Evolutionary conservation across 2,888 invertebrate genomes (phyloP), one percentile per base, ranked within the genome.

Genomic region (Morpho helenor): DNA sequence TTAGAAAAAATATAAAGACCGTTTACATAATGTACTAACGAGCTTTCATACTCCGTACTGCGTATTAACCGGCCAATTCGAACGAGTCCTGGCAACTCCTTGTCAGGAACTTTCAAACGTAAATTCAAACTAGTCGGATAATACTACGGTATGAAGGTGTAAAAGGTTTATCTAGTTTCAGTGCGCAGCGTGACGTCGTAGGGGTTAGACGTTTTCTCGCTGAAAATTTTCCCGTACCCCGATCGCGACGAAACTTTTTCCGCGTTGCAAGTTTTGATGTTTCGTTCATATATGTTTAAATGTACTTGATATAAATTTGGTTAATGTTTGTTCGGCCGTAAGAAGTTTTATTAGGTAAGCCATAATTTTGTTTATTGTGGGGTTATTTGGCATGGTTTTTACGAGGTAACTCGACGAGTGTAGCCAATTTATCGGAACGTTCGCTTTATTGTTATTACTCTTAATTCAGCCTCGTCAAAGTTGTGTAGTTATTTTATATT

Each of bases 121-220:
- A 41, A 43, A 57, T 48, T 62, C 61, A 65, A 72, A 59, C 67
- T 41, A 57, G 64, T 55, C 63, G 74, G 61, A 67, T 85, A 79
- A 87, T 87, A 87, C 85, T 87, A 86, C 87, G 84, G 86, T 77
- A 84, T 70, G 63, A 53, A 66, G 66, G 66, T 65, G 66, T 60
- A 72, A 72, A 45, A 65, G 68, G 71, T 69, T 69, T 72, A 70
- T 74, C 73, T 75, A 74, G 73, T 70, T 72, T 75, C 82, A 86
- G 87, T 86, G 78, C 79, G 84, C 76, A 68, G 71, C 70, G 62
- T 63, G 62, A 54, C 65, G 62, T 64, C 66, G 69, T 42, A 9
- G 61, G 73, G 76, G 74, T 66, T 49, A 77, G 74, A 68, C 72
- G 81, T 72, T 31, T 64, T 73, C 66, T 69, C 61, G 65, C 66